phyloP scores from a whole-genome alignment of 2,113 vertebrate genomes.

The Peromyscus maniculatus region DNA sequence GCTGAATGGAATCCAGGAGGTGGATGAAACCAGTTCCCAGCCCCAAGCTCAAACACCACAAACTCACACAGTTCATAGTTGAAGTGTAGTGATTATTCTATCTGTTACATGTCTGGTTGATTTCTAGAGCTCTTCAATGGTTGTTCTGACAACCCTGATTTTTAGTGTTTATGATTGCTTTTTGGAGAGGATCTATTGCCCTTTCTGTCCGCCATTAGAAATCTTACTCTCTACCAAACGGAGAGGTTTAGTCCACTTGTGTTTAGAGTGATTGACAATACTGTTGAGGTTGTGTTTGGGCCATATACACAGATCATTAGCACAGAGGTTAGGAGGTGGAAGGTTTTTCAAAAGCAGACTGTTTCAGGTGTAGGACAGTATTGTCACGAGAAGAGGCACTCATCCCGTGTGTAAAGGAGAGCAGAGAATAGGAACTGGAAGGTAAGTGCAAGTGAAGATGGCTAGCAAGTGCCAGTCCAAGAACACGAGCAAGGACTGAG shows the following conservation, averaged over 20 bases:
- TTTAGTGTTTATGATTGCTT: background rate
- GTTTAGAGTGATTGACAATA: background rate
- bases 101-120: background rate
- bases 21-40: background rate
- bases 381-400: background rate
- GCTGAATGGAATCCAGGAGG: background rate
- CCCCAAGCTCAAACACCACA: background rate
- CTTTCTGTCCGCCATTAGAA: background rate
- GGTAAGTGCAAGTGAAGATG: rapidly evolving
- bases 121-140: background rate
- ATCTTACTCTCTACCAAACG: background rate
- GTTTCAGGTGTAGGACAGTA: background rate
- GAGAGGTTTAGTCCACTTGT: background rate
- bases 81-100: background rate
- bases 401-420: background rate
- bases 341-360: background rate
- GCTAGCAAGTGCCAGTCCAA: background rate
- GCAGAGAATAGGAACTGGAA: background rate
- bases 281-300: background rate
- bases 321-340: background rate
- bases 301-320: background rate
- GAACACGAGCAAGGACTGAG: background rate
- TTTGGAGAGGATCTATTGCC: background rate
- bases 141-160: background rate
- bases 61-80: background rate